phyloP scores from a whole-genome alignment of 1,140 invertebrate genomes.

The Asbolus verrucosus region DNA sequence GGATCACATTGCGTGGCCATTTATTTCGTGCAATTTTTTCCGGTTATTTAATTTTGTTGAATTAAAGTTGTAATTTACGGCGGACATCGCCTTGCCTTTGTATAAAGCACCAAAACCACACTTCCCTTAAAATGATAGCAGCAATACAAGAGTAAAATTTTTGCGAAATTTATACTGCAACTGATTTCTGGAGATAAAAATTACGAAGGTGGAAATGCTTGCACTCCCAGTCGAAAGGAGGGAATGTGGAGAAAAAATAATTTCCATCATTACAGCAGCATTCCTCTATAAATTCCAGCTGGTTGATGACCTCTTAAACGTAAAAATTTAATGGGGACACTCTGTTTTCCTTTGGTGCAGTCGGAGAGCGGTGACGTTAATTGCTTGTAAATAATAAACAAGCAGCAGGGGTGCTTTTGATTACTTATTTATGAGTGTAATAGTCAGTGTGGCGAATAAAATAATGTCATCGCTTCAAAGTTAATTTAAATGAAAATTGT shows the following conservation, averaged over 20 bases:
- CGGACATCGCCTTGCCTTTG: not conserved
- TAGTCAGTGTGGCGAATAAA: conserved; percentile 4
- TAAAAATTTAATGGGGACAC: conserved; percentile 11
- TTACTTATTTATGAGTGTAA: conserved; percentile 21
- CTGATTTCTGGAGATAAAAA: no score
- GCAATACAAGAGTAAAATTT: no score
- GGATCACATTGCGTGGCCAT: not conserved
- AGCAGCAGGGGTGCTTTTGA: not conserved
- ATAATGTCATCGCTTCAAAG: not conserved
- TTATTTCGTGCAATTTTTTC: not conserved
- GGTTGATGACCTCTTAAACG: conserved; percentile 6
- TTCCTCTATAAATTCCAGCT: not conserved
- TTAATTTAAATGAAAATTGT: not conserved
- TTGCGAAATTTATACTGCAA: no score
- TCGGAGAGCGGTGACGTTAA: conserved; percentile 21
- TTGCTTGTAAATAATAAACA: conserved; percentile 34
- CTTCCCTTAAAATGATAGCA: no score
- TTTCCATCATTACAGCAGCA: not conserved
- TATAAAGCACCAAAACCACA: no score
- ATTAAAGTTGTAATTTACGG: not conserved
- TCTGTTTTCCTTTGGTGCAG: conserved; percentile 1
- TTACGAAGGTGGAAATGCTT: no score
- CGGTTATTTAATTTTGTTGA: not conserved
- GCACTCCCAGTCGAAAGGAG: not conserved
- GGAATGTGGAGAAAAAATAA: not conserved